phyloP scores from a whole-genome alignment of 2,113 vertebrate species.

The Antennarius striatus region DNA sequence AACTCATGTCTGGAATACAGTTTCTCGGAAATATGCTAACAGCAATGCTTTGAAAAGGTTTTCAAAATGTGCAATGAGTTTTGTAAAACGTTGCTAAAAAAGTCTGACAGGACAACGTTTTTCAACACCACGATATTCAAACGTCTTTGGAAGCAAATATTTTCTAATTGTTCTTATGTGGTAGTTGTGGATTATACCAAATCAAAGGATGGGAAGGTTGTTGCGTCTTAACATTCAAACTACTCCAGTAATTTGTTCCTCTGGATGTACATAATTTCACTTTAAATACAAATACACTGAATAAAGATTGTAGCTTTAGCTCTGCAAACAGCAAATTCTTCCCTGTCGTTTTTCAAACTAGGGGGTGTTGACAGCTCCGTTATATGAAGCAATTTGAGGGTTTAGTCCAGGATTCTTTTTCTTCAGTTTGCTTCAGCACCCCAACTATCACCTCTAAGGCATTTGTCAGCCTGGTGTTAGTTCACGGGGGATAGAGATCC shows the following conservation, averaged over 20 bases:
- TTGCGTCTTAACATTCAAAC: constrained; percentile 8
- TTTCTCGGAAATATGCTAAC: background rate
- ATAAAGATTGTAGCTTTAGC: constrained; percentile 11
- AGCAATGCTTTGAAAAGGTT: no score
- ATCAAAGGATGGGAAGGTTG: background rate
- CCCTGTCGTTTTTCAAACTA: constrained; percentile 51
- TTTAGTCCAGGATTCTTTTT: constrained; percentile 44
- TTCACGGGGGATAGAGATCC: constrained; percentile 40
- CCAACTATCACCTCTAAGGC: constrained; percentile 50
- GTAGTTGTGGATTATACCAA: background rate
- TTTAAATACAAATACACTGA: constrained; percentile 3
- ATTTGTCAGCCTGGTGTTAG: constrained; percentile 32
- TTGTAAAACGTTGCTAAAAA: no score
- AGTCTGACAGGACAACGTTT: no score
- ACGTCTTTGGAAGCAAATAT: no score
- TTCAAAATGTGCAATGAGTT: no score
- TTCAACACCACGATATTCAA: no score
- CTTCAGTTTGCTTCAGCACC: constrained; percentile 44
- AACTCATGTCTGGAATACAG: background rate
- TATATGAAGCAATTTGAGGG: constrained; percentile 17
- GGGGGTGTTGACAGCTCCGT: constrained; percentile 53
- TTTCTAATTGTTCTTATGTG: background rate
- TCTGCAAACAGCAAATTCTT: constrained; percentile 17
- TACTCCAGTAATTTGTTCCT: constrained; percentile 2
- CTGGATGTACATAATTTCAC: constrained; percentile 15